Conservation (phyloP, 2,113 vertebrate genomes). For the Pheucticus melanocephalus region DNA sequence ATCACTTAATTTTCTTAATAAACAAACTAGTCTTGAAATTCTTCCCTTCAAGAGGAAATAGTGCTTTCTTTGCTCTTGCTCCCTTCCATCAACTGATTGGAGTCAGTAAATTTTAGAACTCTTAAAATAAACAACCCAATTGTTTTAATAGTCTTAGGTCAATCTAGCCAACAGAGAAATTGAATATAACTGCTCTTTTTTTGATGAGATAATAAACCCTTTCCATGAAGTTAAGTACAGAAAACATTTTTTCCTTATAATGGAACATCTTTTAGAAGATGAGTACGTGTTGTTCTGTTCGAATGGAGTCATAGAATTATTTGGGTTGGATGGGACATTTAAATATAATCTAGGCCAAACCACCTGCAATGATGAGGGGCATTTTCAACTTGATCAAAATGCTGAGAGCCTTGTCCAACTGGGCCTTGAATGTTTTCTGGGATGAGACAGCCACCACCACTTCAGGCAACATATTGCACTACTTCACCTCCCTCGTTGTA, state of each 20-base stretch:
- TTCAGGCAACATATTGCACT: background rate
- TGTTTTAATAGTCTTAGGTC: background rate
- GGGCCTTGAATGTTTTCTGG: background rate
- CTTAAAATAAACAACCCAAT: background rate
- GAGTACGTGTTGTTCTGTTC: background rate
- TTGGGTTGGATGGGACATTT: background rate
- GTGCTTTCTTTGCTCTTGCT: rapidly evolving
- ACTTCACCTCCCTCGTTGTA: background rate
- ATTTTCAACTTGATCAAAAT: background rate
- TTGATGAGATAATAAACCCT: background rate
- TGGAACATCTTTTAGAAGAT: background rate
- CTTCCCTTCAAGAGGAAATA: background rate
- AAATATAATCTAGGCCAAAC: background rate
- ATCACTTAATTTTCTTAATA: background rate
- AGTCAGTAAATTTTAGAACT: background rate
- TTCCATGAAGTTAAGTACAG: background rate
- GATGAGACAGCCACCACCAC: too few relatives aligned
- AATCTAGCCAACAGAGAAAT: background rate
- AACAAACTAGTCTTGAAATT: background rate
- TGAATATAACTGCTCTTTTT: background rate
- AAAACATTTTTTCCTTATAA: background rate
- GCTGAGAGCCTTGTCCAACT: background rate
- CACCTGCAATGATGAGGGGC: background rate
- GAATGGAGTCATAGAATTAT: background rate
- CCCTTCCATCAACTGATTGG: rapidly evolving